Conservation (phyloP, 2,113 vertebrate species). For the Microcebus ravelobensis region DNA sequence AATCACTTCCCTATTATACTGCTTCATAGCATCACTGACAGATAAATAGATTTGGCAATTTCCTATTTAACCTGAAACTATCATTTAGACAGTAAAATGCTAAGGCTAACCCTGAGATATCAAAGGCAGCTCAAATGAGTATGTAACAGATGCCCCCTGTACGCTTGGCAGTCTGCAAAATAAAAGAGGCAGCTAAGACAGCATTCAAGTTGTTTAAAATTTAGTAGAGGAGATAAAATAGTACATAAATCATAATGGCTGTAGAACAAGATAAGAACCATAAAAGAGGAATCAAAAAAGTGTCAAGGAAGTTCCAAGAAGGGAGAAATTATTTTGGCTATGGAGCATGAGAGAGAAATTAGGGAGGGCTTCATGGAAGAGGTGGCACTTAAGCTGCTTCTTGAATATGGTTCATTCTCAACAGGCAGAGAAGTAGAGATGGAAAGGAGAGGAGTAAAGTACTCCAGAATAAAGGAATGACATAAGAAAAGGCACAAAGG, state of each 20-base stretch:
- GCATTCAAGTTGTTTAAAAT: neutral
- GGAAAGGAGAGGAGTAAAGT: neutral
- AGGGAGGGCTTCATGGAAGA: neutral
- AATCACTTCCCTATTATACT: neutral
- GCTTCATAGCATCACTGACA: constrained; percentile 1
- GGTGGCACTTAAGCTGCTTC: neutral
- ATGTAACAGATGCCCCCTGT: neutral
- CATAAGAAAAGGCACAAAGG: neutral
- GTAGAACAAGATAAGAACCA: neutral
- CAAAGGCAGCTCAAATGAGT: constrained; percentile 12
- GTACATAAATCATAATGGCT: constrained; percentile 28
- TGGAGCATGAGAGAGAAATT: neutral
- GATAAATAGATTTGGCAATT: constrained; percentile 4
- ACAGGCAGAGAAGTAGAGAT: neutral
- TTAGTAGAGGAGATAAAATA: neutral
- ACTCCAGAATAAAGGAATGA: neutral
- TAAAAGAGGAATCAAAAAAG: neutral
- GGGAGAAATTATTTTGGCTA: neutral
- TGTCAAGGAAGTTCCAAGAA: neutral
- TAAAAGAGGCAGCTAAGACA: neutral
- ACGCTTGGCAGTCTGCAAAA: neutral
- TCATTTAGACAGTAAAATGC: neutral
- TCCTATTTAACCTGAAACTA: constrained; percentile 18
- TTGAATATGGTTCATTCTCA: constrained; percentile 33
- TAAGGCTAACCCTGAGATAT: neutral